Evolutionary conservation across 2,113 vertebrate species (phyloP).

Genomic region (Callipepla californica): DNA sequence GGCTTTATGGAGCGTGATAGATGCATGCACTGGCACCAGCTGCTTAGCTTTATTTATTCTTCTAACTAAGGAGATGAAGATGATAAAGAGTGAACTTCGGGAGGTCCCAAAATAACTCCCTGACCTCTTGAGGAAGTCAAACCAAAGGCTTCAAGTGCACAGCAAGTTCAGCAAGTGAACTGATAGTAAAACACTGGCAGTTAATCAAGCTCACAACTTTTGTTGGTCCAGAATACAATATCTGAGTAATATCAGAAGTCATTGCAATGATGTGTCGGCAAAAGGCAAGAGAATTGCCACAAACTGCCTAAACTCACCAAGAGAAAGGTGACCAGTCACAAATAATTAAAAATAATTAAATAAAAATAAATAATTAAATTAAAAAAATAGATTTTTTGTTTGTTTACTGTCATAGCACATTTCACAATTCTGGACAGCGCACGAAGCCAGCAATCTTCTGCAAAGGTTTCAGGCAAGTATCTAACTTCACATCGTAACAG

Average conservation of each 20-base stretch:
- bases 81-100: not conserved
- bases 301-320: not conserved
- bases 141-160: not conserved
- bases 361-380: no score
- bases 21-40: not conserved
- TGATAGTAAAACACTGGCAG: not conserved
- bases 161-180: not conserved
- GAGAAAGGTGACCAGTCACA: not conserved
- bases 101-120: not conserved
- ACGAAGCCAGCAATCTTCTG: not conserved
- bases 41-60: not conserved
- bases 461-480: not conserved
- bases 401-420: not conserved
- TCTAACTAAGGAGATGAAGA: not conserved
- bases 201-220: not conserved
- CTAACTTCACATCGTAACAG: not conserved
- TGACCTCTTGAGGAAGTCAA: not conserved
- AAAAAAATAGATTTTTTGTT: not conserved
- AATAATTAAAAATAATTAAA: no score
- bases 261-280: accelerated
- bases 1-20: accelerated
- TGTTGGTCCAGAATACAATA: not conserved
- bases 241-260: not conserved
- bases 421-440: not conserved
- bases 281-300: not conserved